Percentiles rank a stretch among this genome's conserved stretches.
Conservation (phyloP, 2,113 vertebrate genomes). For the Perca flavescens region DNA sequence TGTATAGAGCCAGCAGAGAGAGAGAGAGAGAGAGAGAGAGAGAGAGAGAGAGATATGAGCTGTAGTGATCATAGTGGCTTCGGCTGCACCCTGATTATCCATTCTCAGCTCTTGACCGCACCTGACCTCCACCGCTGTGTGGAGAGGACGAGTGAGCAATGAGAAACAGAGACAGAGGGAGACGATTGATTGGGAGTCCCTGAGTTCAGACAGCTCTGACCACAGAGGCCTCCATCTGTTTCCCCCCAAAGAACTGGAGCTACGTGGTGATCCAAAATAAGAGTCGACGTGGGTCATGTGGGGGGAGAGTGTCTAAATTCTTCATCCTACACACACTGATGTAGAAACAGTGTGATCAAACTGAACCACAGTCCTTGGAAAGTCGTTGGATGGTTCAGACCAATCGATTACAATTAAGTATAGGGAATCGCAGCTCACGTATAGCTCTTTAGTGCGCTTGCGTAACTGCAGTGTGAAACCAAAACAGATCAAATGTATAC, state of each 20-base stretch:
- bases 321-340: conserved; percentile 7
- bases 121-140: conserved; percentile 73
- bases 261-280: conserved; percentile 48
- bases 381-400: too few relatives aligned
- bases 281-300: conserved; percentile 38
- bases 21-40: not conserved
- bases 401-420: too few relatives aligned
- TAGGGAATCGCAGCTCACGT: too few relatives aligned
- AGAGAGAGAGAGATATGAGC: conserved; percentile 46
- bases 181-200: conserved; percentile 67
- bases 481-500: too few relatives aligned
- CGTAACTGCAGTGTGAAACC: too few relatives aligned
- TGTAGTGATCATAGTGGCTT: conserved; percentile 48
- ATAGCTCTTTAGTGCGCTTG: too few relatives aligned
- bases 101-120: conserved; percentile 76
- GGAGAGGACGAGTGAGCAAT: conserved; percentile 49
- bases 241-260: conserved; percentile 49
- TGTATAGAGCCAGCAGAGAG: conserved; percentile 9
- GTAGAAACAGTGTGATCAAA: not conserved
- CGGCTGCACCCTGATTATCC: conserved; percentile 67
- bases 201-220: conserved; percentile 69
- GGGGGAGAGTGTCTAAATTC: not conserved
- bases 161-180: conserved; percentile 38
- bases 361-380: too few relatives aligned
- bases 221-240: conserved; percentile 58